These are phyloP conservation scores for Tor tambroides DNA, from an alignment of 2,113 vertebrate species.

Conservation along the genomic window DNA sequence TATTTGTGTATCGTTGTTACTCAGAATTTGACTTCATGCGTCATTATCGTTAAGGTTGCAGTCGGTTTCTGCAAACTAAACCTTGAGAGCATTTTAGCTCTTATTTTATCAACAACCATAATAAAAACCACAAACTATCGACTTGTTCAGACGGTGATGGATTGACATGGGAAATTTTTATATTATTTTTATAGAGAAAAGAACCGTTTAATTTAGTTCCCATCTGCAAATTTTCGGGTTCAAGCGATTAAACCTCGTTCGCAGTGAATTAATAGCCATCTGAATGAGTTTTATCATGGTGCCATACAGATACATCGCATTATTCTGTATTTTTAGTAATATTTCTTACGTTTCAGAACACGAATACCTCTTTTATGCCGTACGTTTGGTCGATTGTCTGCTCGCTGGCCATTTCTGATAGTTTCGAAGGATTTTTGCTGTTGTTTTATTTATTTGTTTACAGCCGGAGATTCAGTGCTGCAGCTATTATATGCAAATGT, in stretches of 20 bases:
- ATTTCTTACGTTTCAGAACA: background rate
- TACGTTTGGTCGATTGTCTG: background rate
- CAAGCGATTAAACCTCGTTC: background rate
- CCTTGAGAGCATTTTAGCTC: conserved; percentile 33
- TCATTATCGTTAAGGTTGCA: background rate
- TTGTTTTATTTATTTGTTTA: conserved; percentile 74
- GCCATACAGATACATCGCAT: background rate
- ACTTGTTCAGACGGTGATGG: background rate
- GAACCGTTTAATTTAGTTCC: background rate
- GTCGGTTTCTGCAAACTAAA: background rate
- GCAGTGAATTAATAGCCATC: background rate
- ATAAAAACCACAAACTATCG: background rate
- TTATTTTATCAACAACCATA: background rate
- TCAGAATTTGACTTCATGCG: background rate
- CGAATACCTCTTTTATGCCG: conserved; percentile 69
- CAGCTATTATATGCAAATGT: conserved; percentile 60
- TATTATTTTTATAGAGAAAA: background rate
- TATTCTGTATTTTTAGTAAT: background rate
- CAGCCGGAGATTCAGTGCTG: conserved; percentile 57
- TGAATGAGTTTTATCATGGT: background rate
- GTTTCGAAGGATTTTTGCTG: conserved; percentile 69
- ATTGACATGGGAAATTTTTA: background rate
- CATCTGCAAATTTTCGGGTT: background rate
- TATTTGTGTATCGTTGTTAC: background rate
- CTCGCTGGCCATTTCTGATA: conserved; percentile 45